Base-by-base conservation (phyloP, 2,113 vertebrate genomes). In the Corvus hawaiiensis region DNA sequence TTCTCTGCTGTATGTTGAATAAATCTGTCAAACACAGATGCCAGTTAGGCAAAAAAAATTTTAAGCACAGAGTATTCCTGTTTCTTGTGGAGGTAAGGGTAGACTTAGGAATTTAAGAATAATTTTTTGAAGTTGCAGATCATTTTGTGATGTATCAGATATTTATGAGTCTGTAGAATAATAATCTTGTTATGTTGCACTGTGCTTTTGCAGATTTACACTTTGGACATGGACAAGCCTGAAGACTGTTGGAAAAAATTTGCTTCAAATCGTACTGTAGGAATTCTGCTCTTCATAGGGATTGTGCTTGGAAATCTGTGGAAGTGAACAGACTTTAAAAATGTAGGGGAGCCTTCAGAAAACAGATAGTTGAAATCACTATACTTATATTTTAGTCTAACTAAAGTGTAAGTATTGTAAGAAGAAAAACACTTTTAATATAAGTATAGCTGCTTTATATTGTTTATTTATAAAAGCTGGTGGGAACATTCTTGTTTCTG, bases 201-300 rank as follows among this genome's bases (percentile, higher is more conserved):
- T 93, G 67, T 96, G 69, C 46, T 91, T 88, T 93, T 79, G 44
- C 96, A 99, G 99, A 98, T 99, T 89, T 98, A 98, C 91, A 98
- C 98, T 19, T 83, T 99, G 94, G 98, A 99, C 93, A 98, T 99
- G 80, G 98, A 99, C 95, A 98, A 97, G 84, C 98, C 99, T 26
- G 99, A 99, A 80, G 98, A 99, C 87, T 99, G 99, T 86, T 99
- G 99, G 99, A 98, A 98, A 92, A 99, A 99, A 82, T 99, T 99
- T 94, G 96, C 97, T 58, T 99, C 99, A 12, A 99, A 99, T 96
- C 98, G 98, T 94, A 99, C 98, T 78, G 54, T 99, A 30, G 99
- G 99, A 85, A 94, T 99, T 59, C 92, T 99, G 37, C 69, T 99
- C 62, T 98, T 99, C 87, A 61, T 98, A 74, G 99, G 99, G 39